Base-by-base conservation (phyloP, 2,888 invertebrate genomes). In the Diarsia rubi region DNA sequence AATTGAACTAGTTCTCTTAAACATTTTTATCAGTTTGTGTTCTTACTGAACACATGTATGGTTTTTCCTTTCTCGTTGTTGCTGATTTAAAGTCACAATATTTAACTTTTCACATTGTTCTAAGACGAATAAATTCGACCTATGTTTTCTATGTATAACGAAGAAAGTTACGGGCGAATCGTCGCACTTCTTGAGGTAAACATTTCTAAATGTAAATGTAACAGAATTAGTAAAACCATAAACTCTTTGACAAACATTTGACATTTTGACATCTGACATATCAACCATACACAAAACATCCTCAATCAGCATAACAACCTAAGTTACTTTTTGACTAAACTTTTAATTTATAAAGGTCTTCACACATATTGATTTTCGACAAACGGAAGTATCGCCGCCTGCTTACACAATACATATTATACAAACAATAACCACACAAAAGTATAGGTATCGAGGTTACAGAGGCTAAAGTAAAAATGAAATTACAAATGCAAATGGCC, bases 401-500 rank as follows among this genome's bases (percentile, higher is more conserved):
- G 24, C 24, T 83, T 52, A 82, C 21, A 65, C 74, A 72, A 77
- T 52, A 52, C 37, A 14, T n/a, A 71, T 16, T n/a, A 71, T 16
- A 60, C 63, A 71, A 63, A 67, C 16, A 67, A 71, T 52, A 45
- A 67, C 16, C 2, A 12, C 42, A 65, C 14, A 59, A 59, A 31
- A 59, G 19, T 31, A 45, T 14, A 63, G 2, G 8, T 24, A 62
- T 27, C 44, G 57, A 83, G 66, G 73, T 76, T 76, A 66, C 44
- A 21, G 11, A 74, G n/a, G 44, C 45, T 12, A 63, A 27, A 59
- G n/a, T 31, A 60, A 67, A 79, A 79, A 72, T 67, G 0, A 62
- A 83, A 83, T 72, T 83, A 57, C 37, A 79, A 68, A 73, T 79
- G 60, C 73, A 79, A 83, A 83, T 72, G 5, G 6, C n/a, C 19